Percentiles rank a stretch among this genome's conserved stretches.
Evolutionary conservation across 1,140 invertebrate genomes (phyloP).

Genomic region (Phymorhynchus buccinoides): DNA sequence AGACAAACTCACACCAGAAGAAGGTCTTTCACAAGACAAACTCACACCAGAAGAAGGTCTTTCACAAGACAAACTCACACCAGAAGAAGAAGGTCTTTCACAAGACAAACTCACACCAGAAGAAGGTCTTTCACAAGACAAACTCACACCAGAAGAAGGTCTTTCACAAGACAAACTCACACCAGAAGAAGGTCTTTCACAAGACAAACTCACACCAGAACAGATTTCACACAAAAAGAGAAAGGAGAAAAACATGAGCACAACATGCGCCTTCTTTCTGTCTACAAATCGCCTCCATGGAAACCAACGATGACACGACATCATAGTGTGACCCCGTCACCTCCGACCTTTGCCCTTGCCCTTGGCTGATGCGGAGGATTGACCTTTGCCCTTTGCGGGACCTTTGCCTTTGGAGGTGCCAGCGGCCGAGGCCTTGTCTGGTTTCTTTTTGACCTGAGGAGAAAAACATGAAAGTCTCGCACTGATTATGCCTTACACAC

Average conservation of each 20-base stretch:
- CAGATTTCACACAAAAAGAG: background rate
- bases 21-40: too few relatives aligned
- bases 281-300: background rate
- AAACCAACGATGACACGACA: background rate
- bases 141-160: too few relatives aligned
- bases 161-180: too few relatives aligned
- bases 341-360: conserved; percentile 35
- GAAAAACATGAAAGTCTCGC: background rate
- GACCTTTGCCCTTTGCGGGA: conserved; percentile 5
- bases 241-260: too few relatives aligned
- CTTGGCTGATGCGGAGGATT: background rate
- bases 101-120: too few relatives aligned
- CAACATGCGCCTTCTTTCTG: background rate
- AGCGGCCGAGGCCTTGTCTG: background rate
- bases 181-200: too few relatives aligned
- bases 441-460: conserved; percentile 22
- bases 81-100: too few relatives aligned
- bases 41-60: too few relatives aligned
- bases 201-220: too few relatives aligned
- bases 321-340: background rate
- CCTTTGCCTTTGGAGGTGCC: conserved; percentile 7
- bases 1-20: too few relatives aligned
- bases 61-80: too few relatives aligned
- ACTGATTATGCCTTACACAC: background rate
- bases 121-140: too few relatives aligned